phyloP scores from a whole-genome alignment of 23 tunicate species.

The Diplosoma virens region DNA sequence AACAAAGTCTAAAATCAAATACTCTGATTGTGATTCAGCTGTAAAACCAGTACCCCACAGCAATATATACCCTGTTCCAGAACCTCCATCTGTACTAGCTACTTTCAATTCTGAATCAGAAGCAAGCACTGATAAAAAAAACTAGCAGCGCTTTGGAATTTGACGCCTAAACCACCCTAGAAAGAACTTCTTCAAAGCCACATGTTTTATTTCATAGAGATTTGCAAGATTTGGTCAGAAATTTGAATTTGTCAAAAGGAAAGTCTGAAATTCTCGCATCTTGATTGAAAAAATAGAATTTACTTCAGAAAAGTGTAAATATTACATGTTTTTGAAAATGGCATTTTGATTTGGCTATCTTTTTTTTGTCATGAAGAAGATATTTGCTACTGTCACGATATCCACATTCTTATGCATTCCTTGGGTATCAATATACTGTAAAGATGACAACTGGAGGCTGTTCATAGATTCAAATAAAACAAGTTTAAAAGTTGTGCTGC shows the following conservation, averaged over 20 bases:
- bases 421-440: neutral
- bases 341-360: neutral
- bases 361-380: neutral
- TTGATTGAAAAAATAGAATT: neutral
- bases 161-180: neutral
- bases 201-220: neutral
- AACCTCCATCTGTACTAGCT: neutral
- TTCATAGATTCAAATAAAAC: constrained; percentile 19
- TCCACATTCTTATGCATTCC: neutral
- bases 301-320: neutral
- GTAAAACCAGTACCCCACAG: neutral
- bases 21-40: neutral
- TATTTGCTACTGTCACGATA: neutral
- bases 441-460: neutral
- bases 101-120: neutral
- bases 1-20: neutral
- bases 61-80: neutral
- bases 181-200: neutral
- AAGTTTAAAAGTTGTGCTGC: constrained; percentile 19
- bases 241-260: too few relatives aligned
- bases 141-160: neutral
- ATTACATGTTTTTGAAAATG: neutral
- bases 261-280: neutral
- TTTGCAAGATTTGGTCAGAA: too few relatives aligned
- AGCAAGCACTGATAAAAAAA: neutral